Base-by-base conservation (phyloP, 2,888 invertebrate species). In the Eristalis intricaria region DNA sequence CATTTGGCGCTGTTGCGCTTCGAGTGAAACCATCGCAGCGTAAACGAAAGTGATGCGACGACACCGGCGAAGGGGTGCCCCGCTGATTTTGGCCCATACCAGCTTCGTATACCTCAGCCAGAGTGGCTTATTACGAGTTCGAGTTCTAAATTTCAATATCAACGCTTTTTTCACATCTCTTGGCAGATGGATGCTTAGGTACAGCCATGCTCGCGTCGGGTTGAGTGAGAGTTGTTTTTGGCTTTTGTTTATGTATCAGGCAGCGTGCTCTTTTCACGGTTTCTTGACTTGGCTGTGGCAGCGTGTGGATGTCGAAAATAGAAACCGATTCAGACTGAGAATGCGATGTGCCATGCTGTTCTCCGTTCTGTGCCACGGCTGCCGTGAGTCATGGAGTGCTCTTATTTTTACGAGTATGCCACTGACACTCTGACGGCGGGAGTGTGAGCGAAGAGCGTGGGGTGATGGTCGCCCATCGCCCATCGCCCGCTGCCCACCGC, bases 71-170 rank as follows among this genome's bases (percentile, higher is more conserved):
- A 73, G 77, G 74, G 75, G 79, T 61, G 66, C 75, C 75, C 75
- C 63, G 71, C 79, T 80, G 71, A n/a, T 84, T 83, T 87, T 79
- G 71, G 83, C 70, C 83, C 13, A 13, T 56, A 87, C 70, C n/a
- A n/a, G n/a, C 70, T 84, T 32, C 43, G 71, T 38, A 38, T 56
- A 87, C 70, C 70, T 84, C 50, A 56, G 71, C 70, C 77, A 71
- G 71, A 43, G 66, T 83, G 66, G 56, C 68, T 87, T 78, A 79
- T 79, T 76, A 83, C 56, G 75, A n/a, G n/a, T 80, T 71, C 87
- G 68, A 84, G 76, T 73, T 80, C 84, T 80, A 76, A 73, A 87
- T 87, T 86, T 87, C 87, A 87, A 87, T 87, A 87, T 87, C 82
- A 86, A 65, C 80, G 56, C 61, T 70, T 80, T 5, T 61, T 50